Evolutionary conservation across 2,797 vertebrate species (phyloP), one percentile per base, ranked within the genome.

Genomic region (Xenopus petersii): DNA sequence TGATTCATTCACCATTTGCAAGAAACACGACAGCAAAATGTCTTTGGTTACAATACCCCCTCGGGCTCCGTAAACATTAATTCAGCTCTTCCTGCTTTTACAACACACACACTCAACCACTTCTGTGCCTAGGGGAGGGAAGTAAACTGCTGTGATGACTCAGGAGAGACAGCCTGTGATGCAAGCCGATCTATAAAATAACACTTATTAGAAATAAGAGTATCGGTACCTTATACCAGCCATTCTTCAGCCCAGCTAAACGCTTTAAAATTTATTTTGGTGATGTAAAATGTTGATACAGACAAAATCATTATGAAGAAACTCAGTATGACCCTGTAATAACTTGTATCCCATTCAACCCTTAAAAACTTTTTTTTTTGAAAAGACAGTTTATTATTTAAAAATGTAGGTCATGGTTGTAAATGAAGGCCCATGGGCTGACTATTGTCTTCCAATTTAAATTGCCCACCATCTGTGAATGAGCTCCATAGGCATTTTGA

Each of bases 21-120:
- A 69, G 73, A 78, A 79, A 73, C 67, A 81, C 79, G 82, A 74
- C 42, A 66, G 68, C 0, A 0, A 63, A 72, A 82, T 13, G 56
- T 83, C 85, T 87, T 86, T 3, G 10, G 83, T 81, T 79, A 79
- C 75, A 85, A 82, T 46, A 56, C 58, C 70, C 84, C 82, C 82
- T 42, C 5, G 51, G 67, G 84, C 82, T 71, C 63, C 70, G 75
- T 82, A 82, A 87, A 81, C 83, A 75, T 81, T 63, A 81, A 86
- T 80, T 81, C 77, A 78, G 67, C 54, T 86, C 84, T 81, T 75
- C 80, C 81, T 79, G 61, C 79, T 81, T 80, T 81, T 79, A 82
- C 79, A 74, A 83, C 82, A 79, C 71, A 63, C 12, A 77, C 68
- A 64, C 80, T 84, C 0, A 17, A 69, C 73, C 79, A 58, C 26